Conservation (phyloP, 2,888 invertebrate genomes). For the Drosophila affinis region DNA sequence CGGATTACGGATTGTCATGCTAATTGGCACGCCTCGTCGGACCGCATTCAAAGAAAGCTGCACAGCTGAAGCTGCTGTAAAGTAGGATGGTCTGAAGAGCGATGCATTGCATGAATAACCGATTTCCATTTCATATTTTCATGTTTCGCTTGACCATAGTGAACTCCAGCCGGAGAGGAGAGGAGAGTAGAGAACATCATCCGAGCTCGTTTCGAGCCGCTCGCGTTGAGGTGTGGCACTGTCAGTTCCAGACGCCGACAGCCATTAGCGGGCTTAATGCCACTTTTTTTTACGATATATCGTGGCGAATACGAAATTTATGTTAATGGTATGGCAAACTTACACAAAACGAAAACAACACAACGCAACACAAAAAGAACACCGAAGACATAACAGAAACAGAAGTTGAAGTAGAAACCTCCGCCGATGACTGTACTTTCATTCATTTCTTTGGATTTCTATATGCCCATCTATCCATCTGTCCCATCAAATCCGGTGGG, state of each 20-base stretch:
- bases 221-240: constrained; percentile 50
- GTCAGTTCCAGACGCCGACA: constrained; percentile 39
- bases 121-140: constrained; percentile 12
- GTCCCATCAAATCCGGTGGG: neutral
- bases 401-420: constrained; percentile 14
- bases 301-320: constrained; percentile 52
- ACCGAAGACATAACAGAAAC: constrained; percentile 1
- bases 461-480: constrained; percentile 6
- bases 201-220: constrained; percentile 3
- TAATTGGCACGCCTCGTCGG: constrained; percentile 47
- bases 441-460: constrained; percentile 24
- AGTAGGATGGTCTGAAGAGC: neutral
- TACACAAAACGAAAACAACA: constrained; percentile 42
- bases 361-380: constrained; percentile 23
- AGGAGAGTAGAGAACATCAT: neutral
- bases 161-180: constrained; percentile 4
- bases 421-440: constrained; percentile 42
- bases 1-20: constrained; percentile 55
- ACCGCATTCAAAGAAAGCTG: constrained; percentile 9
- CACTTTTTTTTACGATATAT: constrained; percentile 46
- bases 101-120: constrained; percentile 27
- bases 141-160: constrained; percentile 24
- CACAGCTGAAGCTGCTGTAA: neutral
- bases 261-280: constrained; percentile 49
- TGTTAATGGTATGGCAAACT: constrained; percentile 58